A percentile compares a stretch with the other conserved stretches of the same genome.
These are phyloP conservation scores for Malacoctenus gilli DNA, from an alignment of 2,797 vertebrate species.

Conservation along the genomic window DNA sequence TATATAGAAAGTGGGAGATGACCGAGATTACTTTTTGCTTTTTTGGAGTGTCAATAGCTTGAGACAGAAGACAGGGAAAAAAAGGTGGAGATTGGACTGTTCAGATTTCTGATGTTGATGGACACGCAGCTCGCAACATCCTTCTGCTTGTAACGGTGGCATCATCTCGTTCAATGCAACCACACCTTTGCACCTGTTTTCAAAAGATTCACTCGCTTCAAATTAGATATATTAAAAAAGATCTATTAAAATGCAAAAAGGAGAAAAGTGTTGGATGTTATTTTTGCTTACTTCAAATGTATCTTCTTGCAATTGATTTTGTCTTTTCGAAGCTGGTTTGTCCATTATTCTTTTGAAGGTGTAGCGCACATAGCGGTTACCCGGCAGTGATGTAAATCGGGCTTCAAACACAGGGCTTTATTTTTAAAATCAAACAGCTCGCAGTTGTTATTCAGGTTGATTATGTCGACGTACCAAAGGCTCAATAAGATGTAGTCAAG, in stretches of 20 bases:
- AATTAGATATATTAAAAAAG: conserved; percentile 42
- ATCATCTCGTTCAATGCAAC: no score
- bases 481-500: conserved; percentile 47
- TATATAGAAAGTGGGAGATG: conserved; percentile 68
- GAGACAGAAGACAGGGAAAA: conserved; percentile 42
- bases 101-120: conserved; percentile 40
- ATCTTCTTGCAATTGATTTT: conserved; percentile 79
- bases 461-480: conserved; percentile 61
- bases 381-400: conserved; percentile 66
- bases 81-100: conserved; percentile 48
- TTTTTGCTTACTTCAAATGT: conserved; percentile 63
- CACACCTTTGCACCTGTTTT: conserved; percentile 39
- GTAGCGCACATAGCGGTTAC: conserved; percentile 62
- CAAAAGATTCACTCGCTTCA: conserved; percentile 39
- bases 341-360: conserved; percentile 74
- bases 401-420: conserved; percentile 71
- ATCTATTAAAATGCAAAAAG: conserved; percentile 43
- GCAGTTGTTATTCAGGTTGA: conserved; percentile 56
- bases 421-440: conserved; percentile 71
- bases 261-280: conserved; percentile 37
- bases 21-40: conserved; percentile 65
- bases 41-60: conserved; percentile 67
- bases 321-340: conserved; percentile 63
- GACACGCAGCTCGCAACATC: conserved; percentile 49
- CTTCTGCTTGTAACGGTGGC: no score